Percentiles rank a stretch among this genome's conserved stretches.
Conservation (phyloP, 2,113 vertebrate species). For the Clarias gariepinus region DNA sequence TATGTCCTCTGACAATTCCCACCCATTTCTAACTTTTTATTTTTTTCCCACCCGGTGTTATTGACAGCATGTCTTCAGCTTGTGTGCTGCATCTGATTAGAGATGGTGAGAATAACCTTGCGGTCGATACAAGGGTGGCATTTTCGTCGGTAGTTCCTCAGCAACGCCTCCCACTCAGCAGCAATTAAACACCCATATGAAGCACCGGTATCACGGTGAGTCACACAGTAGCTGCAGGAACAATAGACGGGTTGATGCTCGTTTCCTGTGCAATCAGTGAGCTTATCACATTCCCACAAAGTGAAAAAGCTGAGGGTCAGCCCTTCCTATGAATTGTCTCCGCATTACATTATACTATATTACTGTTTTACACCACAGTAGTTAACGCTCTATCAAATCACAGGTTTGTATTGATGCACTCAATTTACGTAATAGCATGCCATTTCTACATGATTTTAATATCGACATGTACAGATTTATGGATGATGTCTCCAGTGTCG, state of each 20-base stretch:
- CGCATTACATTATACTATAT: not conserved
- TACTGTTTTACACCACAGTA: not conserved
- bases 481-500: no score
- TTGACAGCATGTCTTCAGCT: conserved; percentile 10
- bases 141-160: not conserved
- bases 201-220: conserved; percentile 1
- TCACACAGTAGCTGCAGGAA: not conserved
- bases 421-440: not conserved
- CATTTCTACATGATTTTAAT: not conserved
- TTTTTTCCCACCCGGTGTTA: not conserved
- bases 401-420: not conserved
- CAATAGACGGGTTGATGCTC: not conserved
- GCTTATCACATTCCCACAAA: conserved; percentile 7
- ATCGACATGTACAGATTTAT: not conserved
- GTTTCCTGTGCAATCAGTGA: conserved; percentile 19
- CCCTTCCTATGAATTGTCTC: not conserved
- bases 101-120: not conserved
- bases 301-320: not conserved
- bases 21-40: conserved; percentile 12
- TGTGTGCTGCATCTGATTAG: not conserved
- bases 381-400: not conserved
- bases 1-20: conserved; percentile 33
- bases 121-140: conserved; percentile 14
- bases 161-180: not conserved
- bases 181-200: conserved; percentile 18